Base-by-base conservation (phyloP, 2,113 vertebrate genomes). In the Misgurnus mizolepis region DNA sequence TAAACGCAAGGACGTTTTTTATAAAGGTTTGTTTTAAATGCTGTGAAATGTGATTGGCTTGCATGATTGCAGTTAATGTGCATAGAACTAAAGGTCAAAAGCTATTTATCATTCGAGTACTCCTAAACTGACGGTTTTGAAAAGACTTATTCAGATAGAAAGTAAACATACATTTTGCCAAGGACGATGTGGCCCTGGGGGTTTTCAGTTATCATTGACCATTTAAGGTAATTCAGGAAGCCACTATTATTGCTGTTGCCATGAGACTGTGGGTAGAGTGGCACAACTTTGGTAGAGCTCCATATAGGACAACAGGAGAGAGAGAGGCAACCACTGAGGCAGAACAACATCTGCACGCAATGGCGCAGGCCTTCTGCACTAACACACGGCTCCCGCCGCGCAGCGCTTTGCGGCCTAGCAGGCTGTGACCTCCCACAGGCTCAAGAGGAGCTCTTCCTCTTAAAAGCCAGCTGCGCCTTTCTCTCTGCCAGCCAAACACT, bases 391-490 rank as follows among this genome's bases (percentile, higher is more conserved):
- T 89, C 90, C 91, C 74, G 88, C 89, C 78, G 89, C 81, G 88
- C 84, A 82, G 73, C 66, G 88, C 88, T 90, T 91, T 86, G 90
- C 86, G 86, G 90, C 90, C 89, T 91, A 91, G 91, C 91, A 92
- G 90, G 86, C 89, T 92, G 90, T 91, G 90, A 92, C 91, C 91
- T 92, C 89, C 90, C 89, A 85, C 81, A 86, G 89, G 90, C 90
- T 91, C 90, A 83, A 64, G 84, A 87, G 92, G 89, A 88, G 85
- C 86, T 88, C 89, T 89, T 91, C 90, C 89, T 91, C 90, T 91
- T 93, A 90, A 93, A 92, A 91, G 90, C 90, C 93, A 93, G 92
- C 91, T 93, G 92, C 91, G 90, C 89, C 87, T 85, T 82, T 86
- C 88, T 90, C 88, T 87, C 80, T 85, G 84, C 85, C 86, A 87